Evolutionary conservation across 2,888 invertebrate genomes (phyloP), one percentile per base, ranked within the genome.

Genomic region (Tetragnatha montana): DNA sequence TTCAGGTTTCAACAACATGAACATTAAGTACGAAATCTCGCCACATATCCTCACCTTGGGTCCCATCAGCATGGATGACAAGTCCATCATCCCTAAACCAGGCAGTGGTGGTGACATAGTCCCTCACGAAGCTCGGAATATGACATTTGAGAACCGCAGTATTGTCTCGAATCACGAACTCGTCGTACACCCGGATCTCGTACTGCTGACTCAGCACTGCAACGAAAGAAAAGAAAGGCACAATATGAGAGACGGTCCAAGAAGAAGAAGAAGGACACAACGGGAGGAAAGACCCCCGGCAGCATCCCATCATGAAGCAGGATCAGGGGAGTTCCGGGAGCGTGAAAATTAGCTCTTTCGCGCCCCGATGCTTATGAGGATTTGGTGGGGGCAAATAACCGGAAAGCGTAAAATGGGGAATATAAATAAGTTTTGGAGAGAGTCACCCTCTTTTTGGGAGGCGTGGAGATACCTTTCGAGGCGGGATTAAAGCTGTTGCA

Each of bases 171-270:
- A 91, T 91, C 22, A 92, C 91, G 81, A 91, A 92, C 71, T 92
- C 91, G 76, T 91, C 91, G 88, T 91, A 92, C n/a, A 92, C 91
- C n/a, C 91, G 81, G 1, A 91, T 88, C 19, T 91, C 90, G 79
- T 97, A 98, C 92, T 96, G 96, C 93, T 96, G 96, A 93, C 96
- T 96, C 91, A 97, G 95, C 93, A 96, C 97, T 97, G 95, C 22
- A 78, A 87, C 49, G 47, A 84, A 14, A 86, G 17, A 22, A 51
- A 87, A 50, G 19, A 69, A 79, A 51, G 35, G 79, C 78, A 35
- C 51, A 70, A 35, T 70, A 35, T 4, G 1, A 4, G 35, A 35
- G 35, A n/a, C n/a, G n/a, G n/a, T n/a, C n/a, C n/a, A n/a, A 68
- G 68, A 76, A 12, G 47, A 74, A 80, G 12, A 50, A 49, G 60